Percentiles rank a stretch among this genome's conserved stretches.
Conservation (phyloP, 2,113 vertebrate genomes). For the Semnornis frantzii region DNA sequence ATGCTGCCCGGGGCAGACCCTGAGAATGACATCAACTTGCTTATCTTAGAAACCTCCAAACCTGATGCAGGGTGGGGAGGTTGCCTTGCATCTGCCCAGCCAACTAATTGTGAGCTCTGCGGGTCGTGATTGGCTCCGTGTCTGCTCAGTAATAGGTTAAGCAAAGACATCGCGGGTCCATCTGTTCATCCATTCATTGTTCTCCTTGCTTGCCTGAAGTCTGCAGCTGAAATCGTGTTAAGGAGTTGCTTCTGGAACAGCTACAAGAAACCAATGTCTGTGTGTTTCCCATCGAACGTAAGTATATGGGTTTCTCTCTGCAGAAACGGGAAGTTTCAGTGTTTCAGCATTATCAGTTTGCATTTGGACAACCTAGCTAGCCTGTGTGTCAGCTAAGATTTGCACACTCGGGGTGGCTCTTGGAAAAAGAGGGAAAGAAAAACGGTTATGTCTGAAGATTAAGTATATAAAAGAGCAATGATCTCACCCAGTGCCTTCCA, state of each 20-base stretch:
- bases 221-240: constrained; percentile 80
- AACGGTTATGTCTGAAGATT: neutral
- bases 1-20: constrained; percentile 88
- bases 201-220: constrained; percentile 81
- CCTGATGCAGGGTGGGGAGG: constrained; percentile 80
- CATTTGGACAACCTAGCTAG: neutral
- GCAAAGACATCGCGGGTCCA: constrained; percentile 92
- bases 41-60: constrained; percentile 88
- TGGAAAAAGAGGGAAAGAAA: neutral
- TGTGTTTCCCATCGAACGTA: constrained; percentile 79
- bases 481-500: neutral
- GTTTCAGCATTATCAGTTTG: neutral
- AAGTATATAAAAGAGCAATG: neutral
- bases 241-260: constrained; percentile 82
- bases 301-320: constrained; percentile 72
- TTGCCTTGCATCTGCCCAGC: constrained; percentile 85
- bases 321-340: constrained; percentile 31
- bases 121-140: constrained; percentile 82
- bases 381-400: neutral
- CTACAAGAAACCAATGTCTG: constrained; percentile 81
- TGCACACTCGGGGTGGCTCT: neutral
- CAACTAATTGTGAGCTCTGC: constrained; percentile 84
- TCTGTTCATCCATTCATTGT: constrained; percentile 97
- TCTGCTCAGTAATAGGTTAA: constrained; percentile 84
- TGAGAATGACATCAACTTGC: constrained; percentile 88